These are phyloP conservation scores for Australoheros facetus DNA, from an alignment of 2,797 vertebrate species.

Conservation along the genomic window DNA sequence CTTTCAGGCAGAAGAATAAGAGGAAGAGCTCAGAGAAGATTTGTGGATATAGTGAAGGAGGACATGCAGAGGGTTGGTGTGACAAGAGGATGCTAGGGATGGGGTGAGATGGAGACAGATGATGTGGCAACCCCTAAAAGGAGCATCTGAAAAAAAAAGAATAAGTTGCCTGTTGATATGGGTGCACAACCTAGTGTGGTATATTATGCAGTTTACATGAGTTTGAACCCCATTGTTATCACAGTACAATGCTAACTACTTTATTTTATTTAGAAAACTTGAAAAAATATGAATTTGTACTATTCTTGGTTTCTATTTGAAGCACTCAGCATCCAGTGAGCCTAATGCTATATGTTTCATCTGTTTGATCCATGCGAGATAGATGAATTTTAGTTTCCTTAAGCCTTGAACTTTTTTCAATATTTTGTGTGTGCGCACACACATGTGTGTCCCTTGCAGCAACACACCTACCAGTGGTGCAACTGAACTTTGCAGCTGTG, in stretches of 20 bases:
- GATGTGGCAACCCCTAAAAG: too few species aligned
- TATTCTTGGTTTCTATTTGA: neutral
- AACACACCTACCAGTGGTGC: slow-evolving; percentile 82
- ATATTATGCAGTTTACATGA: neutral
- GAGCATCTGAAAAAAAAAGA: too few species aligned
- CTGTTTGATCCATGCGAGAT: neutral
- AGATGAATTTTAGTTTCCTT: neutral
- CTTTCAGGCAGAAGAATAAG: too few species aligned
- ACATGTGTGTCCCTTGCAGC: slow-evolving; percentile 38
- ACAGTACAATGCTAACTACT: neutral
- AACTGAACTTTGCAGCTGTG: slow-evolving; percentile 82
- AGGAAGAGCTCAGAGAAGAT: too few species aligned
- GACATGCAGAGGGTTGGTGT: too few species aligned
- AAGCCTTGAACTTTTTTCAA: neutral
- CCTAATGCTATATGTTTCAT: neutral
- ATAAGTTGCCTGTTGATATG: neutral
- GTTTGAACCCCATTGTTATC: neutral
- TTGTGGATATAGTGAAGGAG: too few species aligned
- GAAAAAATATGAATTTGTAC: neutral
- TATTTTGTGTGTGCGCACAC: neutral
- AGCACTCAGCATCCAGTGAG: neutral
- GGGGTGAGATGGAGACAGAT: too few species aligned
- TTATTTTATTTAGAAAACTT: neutral
- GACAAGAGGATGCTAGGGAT: too few species aligned
- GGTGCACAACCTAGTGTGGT: neutral